These are phyloP conservation scores for Diarsia mendica DNA, from an alignment of 2,888 invertebrate species.

Conservation along the genomic window DNA sequence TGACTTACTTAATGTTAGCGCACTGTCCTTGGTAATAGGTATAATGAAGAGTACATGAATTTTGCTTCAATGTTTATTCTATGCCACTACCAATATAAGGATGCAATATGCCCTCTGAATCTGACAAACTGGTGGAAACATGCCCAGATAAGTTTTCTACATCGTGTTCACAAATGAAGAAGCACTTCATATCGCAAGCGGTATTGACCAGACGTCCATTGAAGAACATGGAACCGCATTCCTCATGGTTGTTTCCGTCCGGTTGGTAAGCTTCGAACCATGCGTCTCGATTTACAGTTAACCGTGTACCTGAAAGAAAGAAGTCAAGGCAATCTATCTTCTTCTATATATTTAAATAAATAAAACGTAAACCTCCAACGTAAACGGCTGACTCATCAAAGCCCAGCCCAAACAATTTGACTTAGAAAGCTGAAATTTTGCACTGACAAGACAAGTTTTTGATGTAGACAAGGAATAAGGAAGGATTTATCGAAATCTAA, in stretches of 20 bases:
- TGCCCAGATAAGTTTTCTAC: background rate
- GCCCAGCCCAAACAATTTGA: too few species aligned
- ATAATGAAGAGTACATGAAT: background rate
- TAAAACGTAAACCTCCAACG: too few species aligned
- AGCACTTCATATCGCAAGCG: constrained; percentile 71
- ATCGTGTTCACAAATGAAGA: constrained; percentile 81
- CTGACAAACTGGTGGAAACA: background rate
- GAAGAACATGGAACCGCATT: constrained; percentile 83
- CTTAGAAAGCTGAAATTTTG: too few species aligned
- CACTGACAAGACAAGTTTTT: too few species aligned
- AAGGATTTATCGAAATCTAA: too few species aligned
- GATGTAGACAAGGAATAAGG: too few species aligned
- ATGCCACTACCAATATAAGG: constrained; percentile 30
- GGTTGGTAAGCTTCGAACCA: constrained; percentile 38
- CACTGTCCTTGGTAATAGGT: too few species aligned
- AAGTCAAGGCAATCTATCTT: too few species aligned
- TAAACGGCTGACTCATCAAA: too few species aligned
- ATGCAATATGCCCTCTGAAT: background rate
- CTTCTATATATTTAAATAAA: too few species aligned
- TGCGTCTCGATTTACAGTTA: constrained; percentile 8
- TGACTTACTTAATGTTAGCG: too few species aligned
- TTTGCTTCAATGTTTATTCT: constrained; percentile 1
- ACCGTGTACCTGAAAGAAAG: constrained; percentile 13
- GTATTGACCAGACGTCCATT: constrained; percentile 78
- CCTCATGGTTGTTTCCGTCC: constrained; percentile 55